These are phyloP conservation scores for Conopomorpha cramerella DNA, from an alignment of 1,140 invertebrate species.

Conservation along the genomic window DNA sequence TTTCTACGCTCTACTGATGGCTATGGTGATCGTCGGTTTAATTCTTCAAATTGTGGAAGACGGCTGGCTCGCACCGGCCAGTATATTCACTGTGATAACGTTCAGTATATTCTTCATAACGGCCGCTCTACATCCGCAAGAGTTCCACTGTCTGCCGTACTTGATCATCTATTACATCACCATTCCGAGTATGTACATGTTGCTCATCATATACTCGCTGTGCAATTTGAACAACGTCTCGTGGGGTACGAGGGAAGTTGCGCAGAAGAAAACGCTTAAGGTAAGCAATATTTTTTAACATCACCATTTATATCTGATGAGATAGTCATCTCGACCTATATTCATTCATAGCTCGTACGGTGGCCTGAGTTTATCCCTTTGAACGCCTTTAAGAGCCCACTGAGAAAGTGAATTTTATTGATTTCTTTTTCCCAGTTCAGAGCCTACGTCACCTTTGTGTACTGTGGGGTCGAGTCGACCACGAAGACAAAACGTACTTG, in stretches of 20 bases:
- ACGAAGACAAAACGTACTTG: too few relatives aligned
- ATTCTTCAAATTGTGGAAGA: slow-evolving; percentile 80
- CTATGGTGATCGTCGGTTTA: slow-evolving; percentile 89
- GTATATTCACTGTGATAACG: slow-evolving; percentile 76
- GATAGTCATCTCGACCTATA: too few relatives aligned
- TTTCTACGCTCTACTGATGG: slow-evolving; percentile 88
- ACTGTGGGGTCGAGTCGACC: too few relatives aligned
- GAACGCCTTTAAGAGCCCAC: too few relatives aligned
- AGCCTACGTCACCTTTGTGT: too few relatives aligned
- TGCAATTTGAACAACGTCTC: slow-evolving; percentile 90
- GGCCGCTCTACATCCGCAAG: slow-evolving; percentile 83
- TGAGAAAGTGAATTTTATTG: too few relatives aligned
- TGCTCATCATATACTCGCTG: slow-evolving; percentile 88
- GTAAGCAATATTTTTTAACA: too few relatives aligned
- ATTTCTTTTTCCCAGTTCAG: too few relatives aligned
- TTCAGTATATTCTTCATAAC: slow-evolving; percentile 42
- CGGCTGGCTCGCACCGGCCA: slow-evolving; percentile 77
- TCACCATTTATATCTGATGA: too few relatives aligned
- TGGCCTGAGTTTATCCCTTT: too few relatives aligned
- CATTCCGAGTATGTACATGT: slow-evolving; percentile 92
- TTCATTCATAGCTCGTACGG: too few relatives aligned
- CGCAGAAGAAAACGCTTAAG: slow-evolving; percentile 75
- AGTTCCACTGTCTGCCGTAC: slow-evolving; percentile 76
- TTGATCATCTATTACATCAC: slow-evolving; percentile 88
- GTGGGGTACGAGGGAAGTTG: slow-evolving; percentile 87